Conservation (phyloP, 2,888 invertebrate species). For the Cheilosia grossa region DNA sequence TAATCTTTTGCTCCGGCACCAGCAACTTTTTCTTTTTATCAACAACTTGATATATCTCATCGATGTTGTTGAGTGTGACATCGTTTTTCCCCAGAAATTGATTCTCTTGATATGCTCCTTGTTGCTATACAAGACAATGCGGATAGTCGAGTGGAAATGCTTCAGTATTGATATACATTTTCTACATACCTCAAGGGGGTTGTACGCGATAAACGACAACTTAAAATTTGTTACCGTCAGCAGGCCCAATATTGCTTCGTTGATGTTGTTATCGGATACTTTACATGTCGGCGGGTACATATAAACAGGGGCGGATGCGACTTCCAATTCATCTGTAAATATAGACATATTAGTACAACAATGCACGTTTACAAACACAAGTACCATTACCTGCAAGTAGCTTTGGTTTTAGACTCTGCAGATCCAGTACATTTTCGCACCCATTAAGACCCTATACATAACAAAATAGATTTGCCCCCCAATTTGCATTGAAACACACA, state of each 20-base stretch:
- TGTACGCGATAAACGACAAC: slow-evolving; percentile 90
- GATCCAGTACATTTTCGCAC: slow-evolving; percentile 48
- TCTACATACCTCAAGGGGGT: slow-evolving; percentile 50
- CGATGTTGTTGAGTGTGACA: slow-evolving; percentile 83
- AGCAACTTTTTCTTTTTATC: slow-evolving; percentile 80
- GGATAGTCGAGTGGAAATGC: not conserved
- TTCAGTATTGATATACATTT: not conserved
- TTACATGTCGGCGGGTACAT: slow-evolving; percentile 88
- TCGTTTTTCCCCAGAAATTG: slow-evolving; percentile 81
- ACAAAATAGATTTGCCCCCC: slow-evolving; percentile 13
- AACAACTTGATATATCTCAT: slow-evolving; percentile 81
- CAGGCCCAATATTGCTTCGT: slow-evolving; percentile 92
- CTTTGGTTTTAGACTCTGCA: slow-evolving; percentile 62
- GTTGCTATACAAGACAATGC: slow-evolving; percentile 65
- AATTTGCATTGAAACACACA: slow-evolving; percentile 25
- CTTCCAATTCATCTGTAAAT: slow-evolving; percentile 86
- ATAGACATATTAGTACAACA: not conserved
- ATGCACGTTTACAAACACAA: not conserved
- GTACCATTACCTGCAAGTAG: slow-evolving; percentile 52
- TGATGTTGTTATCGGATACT: slow-evolving; percentile 85
- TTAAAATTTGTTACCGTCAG: slow-evolving; percentile 97
- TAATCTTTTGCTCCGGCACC: slow-evolving; percentile 81
- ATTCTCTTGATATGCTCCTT: slow-evolving; percentile 80
- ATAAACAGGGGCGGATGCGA: slow-evolving; percentile 93
- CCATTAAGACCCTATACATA: slow-evolving; percentile 56